phyloP scores from a whole-genome alignment of 1,140 invertebrate species.

The Drosophila biarmipes region DNA sequence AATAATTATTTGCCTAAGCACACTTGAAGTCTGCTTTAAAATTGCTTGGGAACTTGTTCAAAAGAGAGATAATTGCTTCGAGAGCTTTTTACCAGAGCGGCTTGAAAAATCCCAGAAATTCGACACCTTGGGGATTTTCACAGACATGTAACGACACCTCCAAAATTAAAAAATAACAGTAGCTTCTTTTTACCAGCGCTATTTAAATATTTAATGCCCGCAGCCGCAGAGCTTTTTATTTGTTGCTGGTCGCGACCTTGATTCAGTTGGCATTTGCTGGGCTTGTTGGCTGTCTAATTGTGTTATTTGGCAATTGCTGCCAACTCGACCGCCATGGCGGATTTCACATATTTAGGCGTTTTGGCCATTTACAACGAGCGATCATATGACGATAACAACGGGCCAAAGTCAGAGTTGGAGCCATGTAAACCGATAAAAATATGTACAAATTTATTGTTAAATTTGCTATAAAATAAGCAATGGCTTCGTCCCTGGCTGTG shows the following conservation, averaged over 20 bases:
- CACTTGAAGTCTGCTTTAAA: slow-evolving; percentile 12
- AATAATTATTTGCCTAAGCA: slow-evolving; percentile 9
- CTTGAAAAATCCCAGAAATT: slow-evolving; percentile 15
- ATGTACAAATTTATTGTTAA: not conserved
- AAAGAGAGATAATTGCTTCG: not conserved
- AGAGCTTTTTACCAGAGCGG: not conserved
- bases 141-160: slow-evolving; percentile 10
- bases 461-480: not conserved
- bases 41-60: not conserved
- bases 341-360: slow-evolving; percentile 56
- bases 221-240: slow-evolving; percentile 23
- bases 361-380: slow-evolving; percentile 50
- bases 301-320: slow-evolving; percentile 73
- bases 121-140: slow-evolving; percentile 26
- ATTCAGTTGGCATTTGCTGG: slow-evolving; percentile 49
- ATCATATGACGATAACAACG: slow-evolving; percentile 35
- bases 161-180: slow-evolving; percentile 10
- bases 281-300: slow-evolving; percentile 59
- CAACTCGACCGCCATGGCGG: slow-evolving; percentile 29
- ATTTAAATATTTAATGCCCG: slow-evolving; percentile 36
- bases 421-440: slow-evolving; percentile 12
- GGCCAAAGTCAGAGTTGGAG: slow-evolving; percentile 1
- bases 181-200: slow-evolving; percentile 28
- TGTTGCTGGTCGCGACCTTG: slow-evolving; percentile 39
- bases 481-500: slow-evolving; percentile 24